Evolutionary conservation across 2,797 vertebrate genomes (phyloP).

Genomic region (Coregonus ussuriensis): DNA sequence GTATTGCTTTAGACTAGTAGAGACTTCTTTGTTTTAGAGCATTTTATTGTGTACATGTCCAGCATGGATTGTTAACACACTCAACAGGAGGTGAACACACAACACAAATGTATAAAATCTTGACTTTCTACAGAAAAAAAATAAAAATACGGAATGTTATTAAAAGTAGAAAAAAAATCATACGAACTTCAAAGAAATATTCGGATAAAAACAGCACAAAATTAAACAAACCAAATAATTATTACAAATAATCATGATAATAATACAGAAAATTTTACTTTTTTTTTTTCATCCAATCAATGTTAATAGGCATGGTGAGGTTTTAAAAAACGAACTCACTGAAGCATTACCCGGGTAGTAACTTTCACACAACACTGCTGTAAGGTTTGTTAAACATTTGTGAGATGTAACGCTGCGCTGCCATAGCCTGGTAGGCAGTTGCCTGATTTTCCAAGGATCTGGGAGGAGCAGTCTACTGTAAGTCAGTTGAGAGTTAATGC

Average conservation of each 20-base stretch:
- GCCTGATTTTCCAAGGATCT: constrained; percentile 3
- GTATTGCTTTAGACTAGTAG: neutral
- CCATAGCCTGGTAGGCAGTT: neutral
- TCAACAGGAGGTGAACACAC: constrained; percentile 81
- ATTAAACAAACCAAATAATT: constrained; percentile 46
- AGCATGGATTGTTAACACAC: constrained; percentile 86
- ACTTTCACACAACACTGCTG: constrained; percentile 18
- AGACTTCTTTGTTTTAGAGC: constrained; percentile 50
- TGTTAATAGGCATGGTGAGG: constrained; percentile 27
- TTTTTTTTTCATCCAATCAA: constrained; percentile 25
- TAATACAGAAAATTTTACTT: constrained; percentile 32
- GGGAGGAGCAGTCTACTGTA: constrained; percentile 11
- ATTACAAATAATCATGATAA: constrained; percentile 45
- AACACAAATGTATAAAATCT: constrained; percentile 80
- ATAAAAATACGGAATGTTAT: constrained; percentile 77
- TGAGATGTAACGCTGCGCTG: constrained; percentile 37
- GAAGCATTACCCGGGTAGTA: constrained; percentile 36
- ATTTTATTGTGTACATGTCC: constrained; percentile 82
- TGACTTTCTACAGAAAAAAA: constrained; percentile 55
- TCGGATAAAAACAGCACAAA: constrained; percentile 52
- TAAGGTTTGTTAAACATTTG: constrained; percentile 16
- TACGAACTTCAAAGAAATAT: constrained; percentile 56
- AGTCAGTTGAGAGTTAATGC: constrained; percentile 17
- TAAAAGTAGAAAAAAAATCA: constrained; percentile 19
- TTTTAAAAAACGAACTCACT: constrained; percentile 30